A percentile compares a stretch with the other conserved stretches of the same genome.
These are phyloP conservation scores for Oscheius sp. DNA, from an alignment of 2,888 invertebrate genomes.

Conservation along the genomic window DNA sequence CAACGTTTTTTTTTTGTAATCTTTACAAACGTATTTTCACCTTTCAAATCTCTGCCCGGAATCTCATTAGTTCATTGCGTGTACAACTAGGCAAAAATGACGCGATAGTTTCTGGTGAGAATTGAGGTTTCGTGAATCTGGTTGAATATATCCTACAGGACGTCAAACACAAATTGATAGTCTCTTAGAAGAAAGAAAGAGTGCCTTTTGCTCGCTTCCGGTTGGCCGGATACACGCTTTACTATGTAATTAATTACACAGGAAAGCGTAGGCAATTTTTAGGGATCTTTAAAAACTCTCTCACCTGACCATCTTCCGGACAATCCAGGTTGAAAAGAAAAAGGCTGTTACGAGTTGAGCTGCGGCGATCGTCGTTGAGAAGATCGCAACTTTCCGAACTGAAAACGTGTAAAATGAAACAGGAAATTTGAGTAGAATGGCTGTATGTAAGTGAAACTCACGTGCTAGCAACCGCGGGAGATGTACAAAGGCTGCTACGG, in stretches of 20 bases:
- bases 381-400: conserved; percentile 53
- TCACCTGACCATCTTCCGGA: conserved; percentile 27
- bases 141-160: no score
- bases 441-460: conserved; percentile 31
- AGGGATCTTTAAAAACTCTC: not conserved
- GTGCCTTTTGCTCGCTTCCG: conserved; percentile 5
- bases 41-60: no score
- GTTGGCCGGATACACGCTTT: not conserved
- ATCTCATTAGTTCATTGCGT: no score
- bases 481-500: conserved; percentile 47
- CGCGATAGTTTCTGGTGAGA: no score
- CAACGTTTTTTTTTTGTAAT: no score
- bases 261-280: not conserved
- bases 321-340: conserved; percentile 46
- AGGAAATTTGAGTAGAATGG: not conserved
- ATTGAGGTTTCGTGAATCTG: no score
- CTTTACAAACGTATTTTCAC: no score
- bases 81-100: no score
- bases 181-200: not conserved
- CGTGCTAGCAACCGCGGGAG: conserved; percentile 49
- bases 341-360: conserved; percentile 45
- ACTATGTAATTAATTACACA: conserved; percentile 1
- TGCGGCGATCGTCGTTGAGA: conserved; percentile 41
- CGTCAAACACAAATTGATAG: no score
- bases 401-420: not conserved